phyloP scores from a whole-genome alignment of 1,140 invertebrate genomes.

The Eubasilissa regina region DNA sequence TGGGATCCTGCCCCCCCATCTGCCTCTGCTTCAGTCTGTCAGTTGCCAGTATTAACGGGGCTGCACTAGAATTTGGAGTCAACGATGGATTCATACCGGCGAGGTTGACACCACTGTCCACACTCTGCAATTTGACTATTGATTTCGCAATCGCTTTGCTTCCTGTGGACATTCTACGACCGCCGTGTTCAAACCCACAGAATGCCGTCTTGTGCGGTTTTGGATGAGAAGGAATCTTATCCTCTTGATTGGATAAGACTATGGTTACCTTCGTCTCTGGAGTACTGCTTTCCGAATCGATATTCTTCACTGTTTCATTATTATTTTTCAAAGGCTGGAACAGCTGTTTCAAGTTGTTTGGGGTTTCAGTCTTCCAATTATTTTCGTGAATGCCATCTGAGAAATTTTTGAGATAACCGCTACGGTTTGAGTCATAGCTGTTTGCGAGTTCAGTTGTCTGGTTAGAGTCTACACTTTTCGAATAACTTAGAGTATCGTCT shows the following conservation, averaged over 20 bases:
- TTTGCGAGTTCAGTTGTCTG: slow-evolving; percentile 69
- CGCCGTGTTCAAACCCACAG: slow-evolving; percentile 7
- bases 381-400: slow-evolving; percentile 65
- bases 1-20: slow-evolving; percentile 43
- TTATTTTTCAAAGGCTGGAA: slow-evolving; percentile 50
- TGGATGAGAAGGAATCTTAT: slow-evolving; percentile 39
- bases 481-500: slow-evolving; percentile 72
- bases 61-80: slow-evolving; percentile 83
- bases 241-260: neutral
- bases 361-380: slow-evolving; percentile 47
- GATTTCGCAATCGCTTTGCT: slow-evolving; percentile 57
- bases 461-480: slow-evolving; percentile 70
- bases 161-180: slow-evolving; percentile 54
- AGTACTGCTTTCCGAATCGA: neutral
- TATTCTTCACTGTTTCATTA: neutral
- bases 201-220: slow-evolving; percentile 33
- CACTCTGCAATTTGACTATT: slow-evolving; percentile 61
- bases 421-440: slow-evolving; percentile 69
- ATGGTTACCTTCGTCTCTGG: slow-evolving; percentile 13
- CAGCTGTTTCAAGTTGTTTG: slow-evolving; percentile 50
- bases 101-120: slow-evolving; percentile 68
- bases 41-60: slow-evolving; percentile 74
- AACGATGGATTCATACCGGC: slow-evolving; percentile 70
- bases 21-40: slow-evolving; percentile 63
- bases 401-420: slow-evolving; percentile 69